Conservation (phyloP, 2,888 invertebrate genomes). For the Oxycera nigricornis region DNA sequence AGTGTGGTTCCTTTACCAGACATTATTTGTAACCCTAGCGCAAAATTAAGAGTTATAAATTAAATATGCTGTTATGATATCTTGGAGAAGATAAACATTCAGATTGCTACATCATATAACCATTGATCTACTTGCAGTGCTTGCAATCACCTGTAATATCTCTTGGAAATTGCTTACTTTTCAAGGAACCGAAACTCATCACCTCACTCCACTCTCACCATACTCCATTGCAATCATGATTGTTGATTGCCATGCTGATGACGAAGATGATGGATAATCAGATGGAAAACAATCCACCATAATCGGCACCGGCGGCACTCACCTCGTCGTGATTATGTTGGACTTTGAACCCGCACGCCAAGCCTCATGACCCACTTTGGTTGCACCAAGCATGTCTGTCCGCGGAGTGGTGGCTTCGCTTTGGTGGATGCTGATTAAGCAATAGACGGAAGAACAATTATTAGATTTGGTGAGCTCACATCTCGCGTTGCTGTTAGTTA, state of each 20-base stretch:
- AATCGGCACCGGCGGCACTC: background rate
- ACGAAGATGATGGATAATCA: background rate
- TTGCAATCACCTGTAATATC: too few relatives aligned
- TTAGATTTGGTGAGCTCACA: background rate
- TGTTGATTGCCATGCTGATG: background rate
- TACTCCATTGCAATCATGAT: background rate
- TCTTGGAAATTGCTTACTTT: too few relatives aligned
- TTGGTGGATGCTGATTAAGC: background rate
- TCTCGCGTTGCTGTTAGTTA: background rate
- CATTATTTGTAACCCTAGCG: too few relatives aligned
- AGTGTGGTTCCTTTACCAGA: too few relatives aligned
- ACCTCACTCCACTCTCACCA: too few relatives aligned
- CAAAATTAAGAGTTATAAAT: too few relatives aligned
- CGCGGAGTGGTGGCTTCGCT: background rate
- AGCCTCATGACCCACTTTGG: conserved; percentile 26
- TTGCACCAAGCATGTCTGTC: background rate
- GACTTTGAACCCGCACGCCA: conserved; percentile 4
- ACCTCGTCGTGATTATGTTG: background rate
- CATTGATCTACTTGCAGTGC: too few relatives aligned
- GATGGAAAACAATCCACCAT: background rate
- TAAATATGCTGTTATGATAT: too few relatives aligned
- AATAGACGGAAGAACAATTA: conserved; percentile 22
- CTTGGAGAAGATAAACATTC: too few relatives aligned
- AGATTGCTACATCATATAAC: too few relatives aligned
- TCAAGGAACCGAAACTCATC: too few relatives aligned